Conservation (phyloP, 2,888 invertebrate genomes). For the Prosapia bicincta region DNA sequence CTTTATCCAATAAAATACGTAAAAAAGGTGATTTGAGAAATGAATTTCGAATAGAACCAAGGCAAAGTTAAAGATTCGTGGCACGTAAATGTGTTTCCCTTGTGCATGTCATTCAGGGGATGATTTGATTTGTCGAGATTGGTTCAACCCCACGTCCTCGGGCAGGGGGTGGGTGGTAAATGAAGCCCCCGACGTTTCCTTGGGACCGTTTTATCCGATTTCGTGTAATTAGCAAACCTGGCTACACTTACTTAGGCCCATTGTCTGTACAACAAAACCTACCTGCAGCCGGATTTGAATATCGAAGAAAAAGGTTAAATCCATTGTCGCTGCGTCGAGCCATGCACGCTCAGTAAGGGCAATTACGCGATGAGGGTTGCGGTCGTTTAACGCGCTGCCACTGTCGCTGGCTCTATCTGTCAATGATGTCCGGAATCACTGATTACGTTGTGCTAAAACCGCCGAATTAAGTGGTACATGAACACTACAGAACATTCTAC, state of each 20-base stretch:
- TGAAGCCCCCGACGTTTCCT: not conserved
- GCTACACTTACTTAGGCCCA: not conserved
- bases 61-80: not conserved
- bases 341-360: not conserved
- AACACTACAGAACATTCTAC: too few relatives aligned
- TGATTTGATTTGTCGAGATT: conserved; percentile 2
- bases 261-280: not conserved
- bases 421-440: too few relatives aligned
- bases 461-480: too few relatives aligned
- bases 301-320: not conserved
- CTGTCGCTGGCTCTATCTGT: too few relatives aligned
- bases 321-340: not conserved
- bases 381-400: too few relatives aligned
- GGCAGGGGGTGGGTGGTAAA: not conserved
- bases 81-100: not conserved
- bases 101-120: not conserved
- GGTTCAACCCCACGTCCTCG: not conserved
- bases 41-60: not conserved
- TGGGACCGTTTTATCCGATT: not conserved
- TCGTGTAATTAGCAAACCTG: not conserved
- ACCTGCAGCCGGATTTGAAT: not conserved
- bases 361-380: not conserved
- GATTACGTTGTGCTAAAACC: too few relatives aligned
- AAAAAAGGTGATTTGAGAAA: conserved; percentile 1
- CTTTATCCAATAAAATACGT: conserved; percentile 1